Evolutionary conservation across 2,888 invertebrate species (phyloP), one percentile per base, ranked within the genome.

Genomic region (Drosophila tanythrix): DNA sequence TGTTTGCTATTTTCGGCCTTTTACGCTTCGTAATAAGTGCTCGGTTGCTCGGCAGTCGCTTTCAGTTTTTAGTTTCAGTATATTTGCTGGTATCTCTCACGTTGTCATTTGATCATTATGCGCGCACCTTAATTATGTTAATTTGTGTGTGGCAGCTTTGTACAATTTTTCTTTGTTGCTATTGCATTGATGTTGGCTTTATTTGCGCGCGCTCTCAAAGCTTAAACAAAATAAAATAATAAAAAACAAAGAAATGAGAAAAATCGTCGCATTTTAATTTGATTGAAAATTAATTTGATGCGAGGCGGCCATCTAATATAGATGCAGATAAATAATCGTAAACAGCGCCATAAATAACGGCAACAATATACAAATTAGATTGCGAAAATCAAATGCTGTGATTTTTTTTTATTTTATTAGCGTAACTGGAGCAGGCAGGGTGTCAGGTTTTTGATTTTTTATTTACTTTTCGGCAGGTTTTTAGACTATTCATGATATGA

Each of bases 121-220:
- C 63, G 81, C 76, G 77, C 76, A 69, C 64, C 82, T 76, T 82
- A 82, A 89, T 87, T 87, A 87, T 87, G 86, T 59, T 84, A 84
- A 89, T 82, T 70, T 75, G 62, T 70, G 38, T 68, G 38, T 68
- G 56, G 60, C 72, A 79, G 71, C 52, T 74, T 70, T 70, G 66
- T 35, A 56, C 40, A 53, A 50, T 56, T 50, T 51, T 51, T 52
- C 46, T 71, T 79, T 78, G 55, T 63, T 61, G 65, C 25, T 33
- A 27, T 46, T 38, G 11, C 35, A 55, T 21, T 25, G 27, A 31
- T 36, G 18, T 29, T 46, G 67, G 63, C 43, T 70, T 73, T 70
- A 74, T 70, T 60, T 74, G 51, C 59, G 72, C 79, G 67, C 70
- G 38, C 82, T 85, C 75, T 55, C 58, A 62, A 70, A 29, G 43